Evolutionary conservation across 2,113 vertebrate species (phyloP), one percentile per base, ranked within the genome.

Genomic region (Pomatostomus ruficeps): DNA sequence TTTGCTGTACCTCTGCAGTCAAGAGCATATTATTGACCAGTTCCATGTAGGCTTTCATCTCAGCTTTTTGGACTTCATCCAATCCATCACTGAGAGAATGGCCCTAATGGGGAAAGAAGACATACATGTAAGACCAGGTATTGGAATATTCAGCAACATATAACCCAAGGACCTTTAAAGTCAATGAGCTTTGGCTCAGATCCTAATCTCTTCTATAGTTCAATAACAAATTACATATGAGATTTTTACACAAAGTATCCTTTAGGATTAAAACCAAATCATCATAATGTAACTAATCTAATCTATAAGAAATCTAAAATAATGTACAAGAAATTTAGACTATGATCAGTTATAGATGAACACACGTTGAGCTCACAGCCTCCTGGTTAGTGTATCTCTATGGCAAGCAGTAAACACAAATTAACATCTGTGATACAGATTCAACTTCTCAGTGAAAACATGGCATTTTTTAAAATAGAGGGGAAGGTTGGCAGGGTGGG

Each of bases 41-140:
- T 95, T 98, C 98, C 98, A 99, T 99, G 97, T 99, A 99, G 28
- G 99, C 99, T 97, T 99, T 99, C 99, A 99, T 99, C 97, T 99
- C 99, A 83, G 99, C 99, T 96, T 99, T 99, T 92, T 99, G 99
- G 90, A 99, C 98, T 85, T 99, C 99, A 96, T 99, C 99, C 96
- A 99, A 95, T 35, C 98, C 98, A 67, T 99, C 99, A 88, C 99
- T 99, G 96, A 99, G 98, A 94, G 99, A 98, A 98, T 99, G 98
- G 92, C 99, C 99, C 99, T 99, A 97, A 92, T 77, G 93, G 88
- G 85, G 89, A 63, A 59, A 36, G 72, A 19, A 63, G 5, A 66
- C 8, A 80, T 21, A 62, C 19, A 28, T 26, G 42, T 90, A 73
- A 95, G 85, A 84, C 86, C 21, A 7, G n/a, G 75, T 92, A 93